These are phyloP conservation scores for Zoanthus gigantus DNA, from an alignment of 92 coral and sea anemone genomes.

Conservation along the genomic window DNA sequence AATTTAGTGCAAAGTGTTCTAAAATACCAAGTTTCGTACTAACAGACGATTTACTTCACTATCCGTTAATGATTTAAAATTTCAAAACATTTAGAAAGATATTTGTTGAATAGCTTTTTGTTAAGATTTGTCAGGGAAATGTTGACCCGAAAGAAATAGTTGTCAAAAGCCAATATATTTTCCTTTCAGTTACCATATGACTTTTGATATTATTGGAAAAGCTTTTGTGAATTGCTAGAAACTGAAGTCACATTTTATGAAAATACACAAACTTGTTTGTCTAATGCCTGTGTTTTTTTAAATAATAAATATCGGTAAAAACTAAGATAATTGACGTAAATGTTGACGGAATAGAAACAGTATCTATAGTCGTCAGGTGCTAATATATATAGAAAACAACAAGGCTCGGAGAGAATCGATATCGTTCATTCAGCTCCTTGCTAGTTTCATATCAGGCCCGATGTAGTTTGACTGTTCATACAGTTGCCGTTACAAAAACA, in stretches of 20 bases:
- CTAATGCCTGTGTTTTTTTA: no score
- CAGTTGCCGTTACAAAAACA: no score
- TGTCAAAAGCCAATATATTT: not conserved
- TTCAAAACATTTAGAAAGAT: not conserved
- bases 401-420: no score
- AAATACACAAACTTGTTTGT: not conserved
- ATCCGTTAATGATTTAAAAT: not conserved
- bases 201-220: not conserved
- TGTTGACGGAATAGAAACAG: no score
- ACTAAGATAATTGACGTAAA: no score
- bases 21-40: not conserved
- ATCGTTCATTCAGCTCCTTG: no score
- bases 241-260: not conserved
- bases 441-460: no score
- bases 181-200: not conserved
- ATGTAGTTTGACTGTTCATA: no score
- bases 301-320: no score
- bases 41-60: not conserved
- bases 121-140: not conserved
- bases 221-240: not conserved
- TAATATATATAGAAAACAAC: no score
- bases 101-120: not conserved
- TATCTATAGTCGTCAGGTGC: no score
- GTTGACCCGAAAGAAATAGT: not conserved
- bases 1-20: not conserved